A percentile compares a stretch with the other conserved stretches of the same genome.
These are phyloP conservation scores for Petrocephalus sullivani DNA, from an alignment of 2,797 vertebrate genomes.

Conservation along the genomic window DNA sequence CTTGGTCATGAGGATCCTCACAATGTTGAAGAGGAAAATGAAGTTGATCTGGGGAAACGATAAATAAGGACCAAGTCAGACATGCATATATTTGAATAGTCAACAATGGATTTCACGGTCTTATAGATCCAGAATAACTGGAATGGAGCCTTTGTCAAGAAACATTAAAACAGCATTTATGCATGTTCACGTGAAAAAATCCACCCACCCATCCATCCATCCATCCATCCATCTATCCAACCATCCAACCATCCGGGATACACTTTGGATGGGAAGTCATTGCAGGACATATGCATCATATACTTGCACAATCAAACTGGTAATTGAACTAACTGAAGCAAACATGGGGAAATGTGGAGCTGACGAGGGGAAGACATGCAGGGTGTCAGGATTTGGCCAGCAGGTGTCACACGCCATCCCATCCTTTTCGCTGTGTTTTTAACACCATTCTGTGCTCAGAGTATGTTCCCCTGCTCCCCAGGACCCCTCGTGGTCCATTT, in stretches of 20 bases:
- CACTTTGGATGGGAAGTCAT: too few species aligned
- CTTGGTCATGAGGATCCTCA: constrained; percentile 92
- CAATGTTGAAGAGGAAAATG: constrained; percentile 91
- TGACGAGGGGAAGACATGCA: neutral
- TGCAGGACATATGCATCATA: too few species aligned
- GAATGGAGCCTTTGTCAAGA: too few species aligned
- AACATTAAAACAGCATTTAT: too few species aligned
- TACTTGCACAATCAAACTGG: too few species aligned
- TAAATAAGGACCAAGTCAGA: neutral
- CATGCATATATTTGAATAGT: neutral
- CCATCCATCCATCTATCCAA: too few species aligned
- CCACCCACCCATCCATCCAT: too few species aligned
- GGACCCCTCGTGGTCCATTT: neutral
- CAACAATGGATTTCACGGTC: neutral
- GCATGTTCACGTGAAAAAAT: too few species aligned
- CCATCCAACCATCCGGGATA: too few species aligned
- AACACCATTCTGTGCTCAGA: neutral
- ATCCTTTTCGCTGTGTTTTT: neutral
- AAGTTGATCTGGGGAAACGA: constrained; percentile 78
- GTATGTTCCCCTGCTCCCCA: neutral
- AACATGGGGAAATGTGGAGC: too few species aligned
- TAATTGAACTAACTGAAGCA: too few species aligned
- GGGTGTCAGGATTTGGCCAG: neutral
- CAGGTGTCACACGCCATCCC: neutral
- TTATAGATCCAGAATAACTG: neutral